phyloP scores from a whole-genome alignment of 30 jellyfish, hydroid and myxozoan genomes.

The Hydractinia symbiolongicarpus region DNA sequence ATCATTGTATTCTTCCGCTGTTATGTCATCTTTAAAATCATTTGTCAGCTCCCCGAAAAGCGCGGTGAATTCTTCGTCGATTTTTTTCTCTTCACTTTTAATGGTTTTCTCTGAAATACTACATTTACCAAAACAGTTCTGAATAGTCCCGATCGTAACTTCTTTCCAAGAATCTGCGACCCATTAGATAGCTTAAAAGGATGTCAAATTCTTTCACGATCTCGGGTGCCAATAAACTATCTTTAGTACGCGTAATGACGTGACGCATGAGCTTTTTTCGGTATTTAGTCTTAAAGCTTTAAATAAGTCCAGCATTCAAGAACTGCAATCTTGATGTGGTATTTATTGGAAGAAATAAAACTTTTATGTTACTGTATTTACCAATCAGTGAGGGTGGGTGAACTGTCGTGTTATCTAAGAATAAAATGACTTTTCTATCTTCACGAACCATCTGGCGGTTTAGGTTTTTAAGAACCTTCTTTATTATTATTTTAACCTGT shows the following conservation, averaged over 20 bases:
- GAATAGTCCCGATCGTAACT: constrained; percentile 20
- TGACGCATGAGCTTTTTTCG: constrained; percentile 35
- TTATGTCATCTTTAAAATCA: neutral
- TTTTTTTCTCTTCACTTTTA: constrained; percentile 40
- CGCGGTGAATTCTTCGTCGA: constrained; percentile 28
- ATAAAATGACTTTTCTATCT: constrained; percentile 27
- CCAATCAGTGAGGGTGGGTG: constrained; percentile 35
- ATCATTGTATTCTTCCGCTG: constrained; percentile 22
- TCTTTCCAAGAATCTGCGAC: constrained; percentile 49
- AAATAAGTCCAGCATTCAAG: neutral
- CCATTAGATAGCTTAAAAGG: constrained; percentile 43
- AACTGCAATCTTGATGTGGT: constrained; percentile 40
- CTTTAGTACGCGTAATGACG: constrained; percentile 31
- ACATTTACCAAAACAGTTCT: constrained; percentile 45
- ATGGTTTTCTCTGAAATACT: constrained; percentile 24
- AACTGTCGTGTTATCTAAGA: constrained; percentile 31
- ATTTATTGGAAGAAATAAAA: constrained; percentile 35
- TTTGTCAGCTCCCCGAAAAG: constrained; percentile 18
- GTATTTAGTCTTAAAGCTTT: constrained; percentile 9
- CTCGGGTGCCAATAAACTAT: constrained; percentile 32
- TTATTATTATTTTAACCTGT: constrained; percentile 26
- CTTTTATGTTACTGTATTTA: constrained; percentile 31
- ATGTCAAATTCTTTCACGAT: constrained; percentile 30
- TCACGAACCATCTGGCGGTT: constrained; percentile 24
- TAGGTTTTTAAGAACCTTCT: constrained; percentile 19